Percentiles rank a stretch among this genome's conserved stretches.
Evolutionary conservation across 2,888 invertebrate genomes (phyloP).

Genomic region (Drosophila ezoana): DNA sequence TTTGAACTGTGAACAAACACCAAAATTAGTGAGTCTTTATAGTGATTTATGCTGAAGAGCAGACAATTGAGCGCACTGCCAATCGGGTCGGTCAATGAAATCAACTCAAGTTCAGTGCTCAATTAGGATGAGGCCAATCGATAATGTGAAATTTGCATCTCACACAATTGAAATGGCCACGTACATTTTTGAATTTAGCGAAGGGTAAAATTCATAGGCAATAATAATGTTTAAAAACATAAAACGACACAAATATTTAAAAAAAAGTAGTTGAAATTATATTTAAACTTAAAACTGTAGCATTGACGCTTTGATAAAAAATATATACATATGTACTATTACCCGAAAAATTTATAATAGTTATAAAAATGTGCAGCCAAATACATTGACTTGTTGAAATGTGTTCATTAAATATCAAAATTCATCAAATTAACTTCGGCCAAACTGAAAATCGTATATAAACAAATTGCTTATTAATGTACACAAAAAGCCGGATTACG

Average conservation of each 20-base stretch:
- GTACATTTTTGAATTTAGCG: constrained; percentile 55
- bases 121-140: constrained; percentile 20
- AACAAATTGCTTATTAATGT: constrained; percentile 13
- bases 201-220: constrained; percentile 66
- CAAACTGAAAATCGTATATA: constrained; percentile 25
- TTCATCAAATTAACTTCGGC: constrained; percentile 8
- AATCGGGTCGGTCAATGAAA: constrained; percentile 16
- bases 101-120: constrained; percentile 51
- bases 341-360: constrained; percentile 15
- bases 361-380: constrained; percentile 41
- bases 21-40: constrained; percentile 16
- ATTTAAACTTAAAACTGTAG: constrained; percentile 37
- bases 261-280: constrained; percentile 34
- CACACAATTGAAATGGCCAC: constrained; percentile 25
- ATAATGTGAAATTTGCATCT: constrained; percentile 33
- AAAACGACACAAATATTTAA: constrained; percentile 25
- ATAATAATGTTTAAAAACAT: constrained; percentile 55
- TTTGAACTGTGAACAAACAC: constrained; percentile 18
- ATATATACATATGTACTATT: constrained; percentile 13
- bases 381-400: constrained; percentile 59
- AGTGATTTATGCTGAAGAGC: constrained; percentile 9
- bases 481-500: constrained; percentile 32
- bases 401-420: constrained; percentile 48
- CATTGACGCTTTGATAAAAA: constrained; percentile 53
- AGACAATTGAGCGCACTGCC: constrained; percentile 60